A percentile compares a stretch with the other conserved stretches of the same genome.
Conservation (phyloP, 2,888 invertebrate genomes). For the Pammene aurita region DNA sequence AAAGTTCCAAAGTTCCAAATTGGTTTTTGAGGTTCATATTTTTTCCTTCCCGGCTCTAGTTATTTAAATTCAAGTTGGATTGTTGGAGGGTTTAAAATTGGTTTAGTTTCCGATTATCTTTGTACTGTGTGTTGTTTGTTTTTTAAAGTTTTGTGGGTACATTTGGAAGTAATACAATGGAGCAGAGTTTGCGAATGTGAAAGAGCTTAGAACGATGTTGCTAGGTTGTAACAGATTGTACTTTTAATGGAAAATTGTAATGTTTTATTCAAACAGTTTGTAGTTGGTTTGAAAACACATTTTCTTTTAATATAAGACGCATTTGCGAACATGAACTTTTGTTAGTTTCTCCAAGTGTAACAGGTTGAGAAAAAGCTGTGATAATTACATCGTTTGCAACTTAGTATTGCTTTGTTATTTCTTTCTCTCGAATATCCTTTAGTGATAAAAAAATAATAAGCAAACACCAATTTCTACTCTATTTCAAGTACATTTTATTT, state of each 20-base stretch:
- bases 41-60: conserved; percentile 16
- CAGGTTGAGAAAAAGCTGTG: no score
- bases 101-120: conserved; percentile 31
- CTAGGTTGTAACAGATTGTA: not conserved
- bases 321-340: no score
- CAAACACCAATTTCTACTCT: no score
- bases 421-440: no score
- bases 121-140: conserved; percentile 1
- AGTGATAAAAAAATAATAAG: no score
- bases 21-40: conserved; percentile 37
- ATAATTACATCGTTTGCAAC: no score
- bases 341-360: no score
- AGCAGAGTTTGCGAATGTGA: not conserved
- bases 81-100: conserved; percentile 23
- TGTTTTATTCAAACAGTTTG: not conserved
- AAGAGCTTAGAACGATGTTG: not conserved
- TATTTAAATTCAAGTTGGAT: conserved; percentile 19
- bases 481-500: no score
- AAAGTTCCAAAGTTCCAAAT: conserved; percentile 33
- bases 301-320: no score
- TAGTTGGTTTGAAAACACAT: not conserved
- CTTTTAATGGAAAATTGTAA: not conserved
- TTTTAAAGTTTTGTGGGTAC: conserved; percentile 3
- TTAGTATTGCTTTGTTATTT: no score
- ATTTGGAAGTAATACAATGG: conserved; percentile 1